These are phyloP conservation scores for Ailurus styani DNA, from an alignment of 2,113 vertebrate genomes.

Conservation along the genomic window DNA sequence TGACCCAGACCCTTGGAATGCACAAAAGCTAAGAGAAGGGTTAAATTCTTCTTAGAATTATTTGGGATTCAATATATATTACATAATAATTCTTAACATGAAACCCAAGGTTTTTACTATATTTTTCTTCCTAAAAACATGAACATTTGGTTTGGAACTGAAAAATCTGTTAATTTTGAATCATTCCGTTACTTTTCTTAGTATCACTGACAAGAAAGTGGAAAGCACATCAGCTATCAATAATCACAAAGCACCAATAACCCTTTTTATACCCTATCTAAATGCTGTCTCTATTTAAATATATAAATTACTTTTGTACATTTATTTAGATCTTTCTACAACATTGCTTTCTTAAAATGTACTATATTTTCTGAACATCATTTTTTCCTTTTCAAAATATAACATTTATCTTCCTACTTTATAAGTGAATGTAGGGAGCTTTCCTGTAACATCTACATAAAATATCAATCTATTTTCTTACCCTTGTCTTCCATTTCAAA, in stretches of 20 bases:
- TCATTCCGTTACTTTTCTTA: constrained; percentile 8
- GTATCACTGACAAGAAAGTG: neutral
- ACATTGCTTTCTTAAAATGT: neutral
- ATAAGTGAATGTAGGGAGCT: neutral
- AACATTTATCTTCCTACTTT: neutral
- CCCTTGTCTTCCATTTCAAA: neutral
- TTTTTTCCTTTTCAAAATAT: neutral
- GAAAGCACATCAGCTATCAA: neutral
- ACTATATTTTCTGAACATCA: neutral
- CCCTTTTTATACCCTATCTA: neutral
- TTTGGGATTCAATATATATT: neutral
- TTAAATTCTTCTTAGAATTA: neutral
- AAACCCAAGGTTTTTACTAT: neutral
- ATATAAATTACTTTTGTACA: neutral
- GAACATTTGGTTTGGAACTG: constrained; percentile 58
- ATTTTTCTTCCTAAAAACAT: constrained; percentile 32
- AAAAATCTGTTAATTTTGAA: constrained; percentile 53
- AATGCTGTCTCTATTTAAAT: neutral
- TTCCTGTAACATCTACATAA: neutral
- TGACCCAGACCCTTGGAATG: neutral
- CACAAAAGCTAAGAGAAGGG: neutral
- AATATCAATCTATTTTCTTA: neutral
- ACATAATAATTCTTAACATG: neutral
- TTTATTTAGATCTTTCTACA: neutral
- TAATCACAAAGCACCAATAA: constrained; percentile 18